Conservation (phyloP, 92 coral and sea anemone species). For the Palythoa grandis region DNA sequence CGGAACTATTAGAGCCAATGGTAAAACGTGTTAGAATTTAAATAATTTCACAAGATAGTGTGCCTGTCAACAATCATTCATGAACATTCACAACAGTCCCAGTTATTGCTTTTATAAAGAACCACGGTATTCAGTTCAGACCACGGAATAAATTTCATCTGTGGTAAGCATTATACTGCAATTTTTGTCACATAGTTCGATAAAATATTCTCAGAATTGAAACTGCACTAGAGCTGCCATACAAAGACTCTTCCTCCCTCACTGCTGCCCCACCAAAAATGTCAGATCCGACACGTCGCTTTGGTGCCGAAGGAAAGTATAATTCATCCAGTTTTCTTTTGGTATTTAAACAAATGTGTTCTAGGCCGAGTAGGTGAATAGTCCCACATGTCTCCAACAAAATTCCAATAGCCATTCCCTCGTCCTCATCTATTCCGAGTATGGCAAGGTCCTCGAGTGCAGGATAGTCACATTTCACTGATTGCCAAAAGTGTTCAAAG, state of each 20-base stretch:
- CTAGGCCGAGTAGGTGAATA: slow-evolving; percentile 43
- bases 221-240: slow-evolving; percentile 34
- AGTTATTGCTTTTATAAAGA: too few relatives aligned
- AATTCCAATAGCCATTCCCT: slow-evolving; percentile 34
- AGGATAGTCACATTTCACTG: slow-evolving; percentile 47
- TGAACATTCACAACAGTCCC: too few relatives aligned
- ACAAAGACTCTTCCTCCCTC: slow-evolving; percentile 41
- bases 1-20: too few relatives aligned
- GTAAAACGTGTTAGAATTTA: too few relatives aligned
- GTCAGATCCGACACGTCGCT: slow-evolving; percentile 29
- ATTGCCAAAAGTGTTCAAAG: slow-evolving; percentile 57
- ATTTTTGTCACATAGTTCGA: too few relatives aligned
- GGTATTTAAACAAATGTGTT: slow-evolving; percentile 42
- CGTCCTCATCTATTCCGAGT: slow-evolving; percentile 48
- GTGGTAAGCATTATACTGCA: too few relatives aligned
- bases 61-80: too few relatives aligned
- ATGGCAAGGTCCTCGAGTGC: slow-evolving; percentile 43
- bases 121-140: too few relatives aligned
- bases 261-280: slow-evolving; percentile 54
- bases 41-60: too few relatives aligned
- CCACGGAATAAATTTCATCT: too few relatives aligned
- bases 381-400: slow-evolving; percentile 34
- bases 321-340: slow-evolving; percentile 51
- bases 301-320: slow-evolving; percentile 37
- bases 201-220: too few relatives aligned